phyloP scores from a whole-genome alignment of 2,113 vertebrate species.

The Phyllopteryx taeniolatus region DNA sequence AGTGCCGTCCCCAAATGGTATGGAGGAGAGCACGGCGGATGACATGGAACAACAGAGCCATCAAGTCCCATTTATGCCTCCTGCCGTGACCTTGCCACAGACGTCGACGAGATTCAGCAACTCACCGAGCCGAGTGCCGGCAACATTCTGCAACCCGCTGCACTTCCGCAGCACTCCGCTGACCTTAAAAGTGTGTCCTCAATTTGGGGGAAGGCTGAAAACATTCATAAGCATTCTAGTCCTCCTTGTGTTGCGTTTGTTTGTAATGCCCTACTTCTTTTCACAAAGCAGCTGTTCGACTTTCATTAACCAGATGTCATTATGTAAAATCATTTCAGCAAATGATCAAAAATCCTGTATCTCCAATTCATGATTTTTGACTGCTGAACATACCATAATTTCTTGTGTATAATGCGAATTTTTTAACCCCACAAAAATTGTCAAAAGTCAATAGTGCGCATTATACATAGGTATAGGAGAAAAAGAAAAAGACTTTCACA shows the following conservation, averaged over 20 bases:
- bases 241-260: slow-evolving; percentile 23
- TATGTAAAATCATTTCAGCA: neutral
- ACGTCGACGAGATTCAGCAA: slow-evolving; percentile 57
- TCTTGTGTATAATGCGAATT: too few species aligned
- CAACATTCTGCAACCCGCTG: slow-evolving; percentile 64
- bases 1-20: slow-evolving; percentile 46
- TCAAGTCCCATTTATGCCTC: slow-evolving; percentile 69
- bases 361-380: too few species aligned
- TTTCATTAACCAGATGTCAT: neutral
- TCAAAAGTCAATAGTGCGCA: too few species aligned
- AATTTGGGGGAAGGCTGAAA: slow-evolving; percentile 45
- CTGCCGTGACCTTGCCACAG: slow-evolving; percentile 63
- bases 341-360: neutral
- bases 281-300: neutral
- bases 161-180: slow-evolving; percentile 61
- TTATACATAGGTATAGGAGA: too few species aligned
- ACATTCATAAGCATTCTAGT: slow-evolving; percentile 29
- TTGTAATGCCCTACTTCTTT: slow-evolving; percentile 27
- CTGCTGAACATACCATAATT: too few species aligned
- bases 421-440: too few species aligned
- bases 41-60: slow-evolving; percentile 70
- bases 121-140: slow-evolving; percentile 50
- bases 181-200: slow-evolving; percentile 71
- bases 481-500: too few species aligned
- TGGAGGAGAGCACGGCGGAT: slow-evolving; percentile 51